Evolutionary conservation across 2,113 vertebrate species (phyloP).

Genomic region (Phyllostomus hastatus): DNA sequence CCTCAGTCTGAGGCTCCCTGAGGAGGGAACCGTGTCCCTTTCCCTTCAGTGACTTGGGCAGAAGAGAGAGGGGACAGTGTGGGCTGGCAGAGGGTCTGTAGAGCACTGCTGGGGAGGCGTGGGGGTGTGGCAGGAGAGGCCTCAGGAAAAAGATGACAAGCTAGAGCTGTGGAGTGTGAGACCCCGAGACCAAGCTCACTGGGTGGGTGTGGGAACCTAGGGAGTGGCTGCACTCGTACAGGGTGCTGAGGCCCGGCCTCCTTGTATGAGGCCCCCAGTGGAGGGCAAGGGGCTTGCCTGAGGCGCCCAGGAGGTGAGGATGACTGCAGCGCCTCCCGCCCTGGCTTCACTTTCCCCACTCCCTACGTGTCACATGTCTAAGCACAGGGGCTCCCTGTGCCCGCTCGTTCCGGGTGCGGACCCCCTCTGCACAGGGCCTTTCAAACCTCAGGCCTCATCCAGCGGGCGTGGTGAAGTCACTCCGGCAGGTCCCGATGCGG

Average conservation of each 20-base stretch:
- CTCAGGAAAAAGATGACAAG: neutral
- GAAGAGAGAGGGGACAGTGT: neutral
- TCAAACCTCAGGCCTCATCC: neutral
- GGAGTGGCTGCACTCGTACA: too few species aligned
- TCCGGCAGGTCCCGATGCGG: neutral
- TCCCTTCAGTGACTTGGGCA: neutral
- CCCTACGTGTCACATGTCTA: neutral
- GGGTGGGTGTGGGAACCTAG: neutral
- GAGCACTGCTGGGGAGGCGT: neutral
- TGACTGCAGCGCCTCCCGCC: too few species aligned
- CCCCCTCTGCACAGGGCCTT: neutral
- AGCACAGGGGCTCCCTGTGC: neutral
- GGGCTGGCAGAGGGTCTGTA: neutral
- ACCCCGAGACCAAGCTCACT: neutral
- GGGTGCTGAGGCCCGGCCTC: neutral
- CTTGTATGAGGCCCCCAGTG: neutral
- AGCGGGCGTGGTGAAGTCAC: neutral
- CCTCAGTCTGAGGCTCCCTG: neutral
- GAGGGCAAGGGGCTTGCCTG: neutral
- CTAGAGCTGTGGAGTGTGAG: neutral
- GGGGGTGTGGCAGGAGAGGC: neutral
- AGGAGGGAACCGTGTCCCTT: neutral
- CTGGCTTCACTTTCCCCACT: neutral
- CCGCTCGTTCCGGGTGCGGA: accelerated
- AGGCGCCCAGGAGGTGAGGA: neutral